Evolutionary conservation across 1,140 invertebrate genomes (phyloP).

Genomic region (Hesperophylax magnus): DNA sequence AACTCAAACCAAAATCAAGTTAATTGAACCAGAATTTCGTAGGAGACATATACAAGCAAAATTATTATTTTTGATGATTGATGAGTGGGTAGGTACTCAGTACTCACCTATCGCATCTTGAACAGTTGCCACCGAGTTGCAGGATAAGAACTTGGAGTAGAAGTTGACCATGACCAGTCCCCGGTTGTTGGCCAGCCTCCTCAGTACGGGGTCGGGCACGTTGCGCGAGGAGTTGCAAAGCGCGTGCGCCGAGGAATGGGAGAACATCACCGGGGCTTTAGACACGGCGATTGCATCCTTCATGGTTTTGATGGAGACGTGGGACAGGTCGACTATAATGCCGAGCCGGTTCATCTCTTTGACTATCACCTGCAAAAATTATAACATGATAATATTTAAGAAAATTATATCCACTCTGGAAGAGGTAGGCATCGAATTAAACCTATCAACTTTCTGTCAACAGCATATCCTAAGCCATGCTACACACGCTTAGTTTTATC

Average conservation of each 20-base stretch:
- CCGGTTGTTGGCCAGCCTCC: constrained; percentile 83
- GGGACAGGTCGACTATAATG: constrained; percentile 91
- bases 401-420: no score
- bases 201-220: constrained; percentile 86
- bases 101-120: constrained; percentile 88
- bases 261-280: constrained; percentile 90
- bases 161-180: constrained; percentile 95
- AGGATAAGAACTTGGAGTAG: constrained; percentile 90
- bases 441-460: no score
- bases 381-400: no score
- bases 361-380: constrained; percentile 80
- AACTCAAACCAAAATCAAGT: no score
- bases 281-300: constrained; percentile 83
- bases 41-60: no score
- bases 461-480: no score
- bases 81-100: constrained; percentile 64
- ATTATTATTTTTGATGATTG: no score
- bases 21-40: no score
- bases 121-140: constrained; percentile 85
- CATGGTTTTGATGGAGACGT: constrained; percentile 89
- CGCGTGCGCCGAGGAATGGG: constrained; percentile 87
- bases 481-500: no score
- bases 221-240: constrained; percentile 90
- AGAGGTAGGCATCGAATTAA: no score
- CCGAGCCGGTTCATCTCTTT: constrained; percentile 87